Conservation (phyloP, 1,140 invertebrate genomes). For the Ips nitidus region DNA sequence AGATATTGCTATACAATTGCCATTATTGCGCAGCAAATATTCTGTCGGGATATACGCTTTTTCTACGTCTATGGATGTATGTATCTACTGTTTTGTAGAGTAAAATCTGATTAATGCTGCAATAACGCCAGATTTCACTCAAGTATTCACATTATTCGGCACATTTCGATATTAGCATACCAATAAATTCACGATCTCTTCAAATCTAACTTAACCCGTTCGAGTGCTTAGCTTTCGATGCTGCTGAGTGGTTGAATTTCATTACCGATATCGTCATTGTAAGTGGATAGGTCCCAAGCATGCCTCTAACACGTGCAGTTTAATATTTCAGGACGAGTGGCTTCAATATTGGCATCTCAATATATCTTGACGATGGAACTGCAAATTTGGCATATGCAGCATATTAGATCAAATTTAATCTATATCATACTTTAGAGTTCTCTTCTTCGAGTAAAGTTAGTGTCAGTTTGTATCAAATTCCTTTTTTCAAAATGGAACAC, state of each 20-base stretch:
- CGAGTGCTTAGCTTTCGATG: not conserved
- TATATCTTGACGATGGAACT: not conserved
- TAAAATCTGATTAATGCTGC: not conserved
- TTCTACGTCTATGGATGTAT: not conserved
- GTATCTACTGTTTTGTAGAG: not conserved
- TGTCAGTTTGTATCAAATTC: too few relatives aligned
- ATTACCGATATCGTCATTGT: not conserved
- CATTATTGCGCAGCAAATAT: slow-evolving; percentile 2
- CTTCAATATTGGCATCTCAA: not conserved
- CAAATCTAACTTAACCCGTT: not conserved
- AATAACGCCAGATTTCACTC: not conserved
- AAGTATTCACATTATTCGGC: too few relatives aligned
- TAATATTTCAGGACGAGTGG: not conserved
- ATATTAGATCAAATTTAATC: too few relatives aligned
- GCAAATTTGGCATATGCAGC: not conserved
- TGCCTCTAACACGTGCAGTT: not conserved
- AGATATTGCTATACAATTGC: slow-evolving; percentile 5
- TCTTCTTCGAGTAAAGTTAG: too few relatives aligned
- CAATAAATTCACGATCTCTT: not conserved
- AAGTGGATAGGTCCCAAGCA: not conserved
- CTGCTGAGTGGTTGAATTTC: not conserved
- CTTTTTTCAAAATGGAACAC: too few relatives aligned
- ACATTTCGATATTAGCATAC: not conserved
- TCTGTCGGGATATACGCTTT: not conserved
- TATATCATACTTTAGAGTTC: too few relatives aligned